Conservation (phyloP, 1,140 invertebrate genomes). For the Trachymyrmex cornetzi region DNA sequence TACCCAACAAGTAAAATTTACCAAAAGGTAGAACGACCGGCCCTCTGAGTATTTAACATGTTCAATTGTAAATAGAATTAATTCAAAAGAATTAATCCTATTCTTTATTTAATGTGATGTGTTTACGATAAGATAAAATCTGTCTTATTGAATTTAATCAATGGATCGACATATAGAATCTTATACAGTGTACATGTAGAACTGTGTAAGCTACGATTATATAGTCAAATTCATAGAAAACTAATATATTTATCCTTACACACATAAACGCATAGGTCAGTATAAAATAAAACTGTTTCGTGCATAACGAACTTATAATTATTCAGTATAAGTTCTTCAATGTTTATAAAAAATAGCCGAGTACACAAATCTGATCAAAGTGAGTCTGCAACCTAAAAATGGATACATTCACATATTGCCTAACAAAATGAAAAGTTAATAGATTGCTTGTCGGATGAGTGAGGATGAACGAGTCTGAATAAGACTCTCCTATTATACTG, state of each 20-base stretch:
- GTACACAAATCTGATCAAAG: slow-evolving; percentile 17
- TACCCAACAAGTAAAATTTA: no score
- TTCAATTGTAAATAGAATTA: slow-evolving; percentile 47
- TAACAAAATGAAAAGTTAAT: slow-evolving; percentile 79
- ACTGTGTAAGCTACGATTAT: not conserved
- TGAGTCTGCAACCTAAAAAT: slow-evolving; percentile 72
- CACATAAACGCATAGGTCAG: not conserved
- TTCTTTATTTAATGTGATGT: not conserved
- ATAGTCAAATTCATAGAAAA: not conserved
- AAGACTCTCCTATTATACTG: slow-evolving; percentile 66
- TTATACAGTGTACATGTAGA: not conserved
- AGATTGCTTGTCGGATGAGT: slow-evolving; percentile 70
- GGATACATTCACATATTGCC: slow-evolving; percentile 76
- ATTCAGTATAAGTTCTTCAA: slow-evolving; percentile 16
- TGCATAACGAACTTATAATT: slow-evolving; percentile 5
- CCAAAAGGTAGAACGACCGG: no score
- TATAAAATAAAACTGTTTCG: not conserved
- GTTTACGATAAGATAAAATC: slow-evolving; percentile 10
- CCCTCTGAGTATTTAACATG: slow-evolving; percentile 51
- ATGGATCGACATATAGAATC: not conserved
- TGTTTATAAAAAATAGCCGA: not conserved
- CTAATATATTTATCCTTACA: slow-evolving; percentile 1
- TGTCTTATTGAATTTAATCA: not conserved
- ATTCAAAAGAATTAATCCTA: slow-evolving; percentile 24
- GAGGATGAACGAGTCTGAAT: slow-evolving; percentile 76